A percentile compares a stretch with the other conserved stretches of the same genome.
phyloP scores from a whole-genome alignment of 2,888 invertebrate species.

The Dichetophora obliterata region DNA sequence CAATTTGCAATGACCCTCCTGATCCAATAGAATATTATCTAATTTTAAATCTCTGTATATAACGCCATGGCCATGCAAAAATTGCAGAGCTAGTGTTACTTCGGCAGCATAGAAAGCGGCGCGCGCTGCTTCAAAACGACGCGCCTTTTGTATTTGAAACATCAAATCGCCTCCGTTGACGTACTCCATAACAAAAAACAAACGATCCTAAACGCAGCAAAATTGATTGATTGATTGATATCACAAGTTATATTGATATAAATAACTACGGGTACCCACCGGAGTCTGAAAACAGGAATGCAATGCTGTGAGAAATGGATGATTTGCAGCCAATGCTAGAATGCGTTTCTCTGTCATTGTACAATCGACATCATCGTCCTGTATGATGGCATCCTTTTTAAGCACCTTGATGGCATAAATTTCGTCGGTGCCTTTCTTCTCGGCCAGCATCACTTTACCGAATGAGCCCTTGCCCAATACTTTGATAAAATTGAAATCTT shows the following conservation, averaged over 20 bases:
- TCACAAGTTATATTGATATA: not conserved
- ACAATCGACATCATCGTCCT: conserved; percentile 99
- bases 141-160: conserved; percentile 99
- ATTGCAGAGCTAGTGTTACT: conserved; percentile 96
- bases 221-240: not conserved
- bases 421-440: conserved; percentile 93
- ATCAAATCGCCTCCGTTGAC: conserved; percentile 98
- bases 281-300: conserved; percentile 97
- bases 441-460: conserved; percentile 98
- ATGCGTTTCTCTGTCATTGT: conserved; percentile 99
- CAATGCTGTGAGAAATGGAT: conserved; percentile 97
- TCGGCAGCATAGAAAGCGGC: conserved; percentile 97
- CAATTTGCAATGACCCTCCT: conserved; percentile 94
- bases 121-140: conserved; percentile 96
- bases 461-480: conserved; percentile 99
- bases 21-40: conserved; percentile 97
- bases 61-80: conserved; percentile 96
- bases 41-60: conserved; percentile 98
- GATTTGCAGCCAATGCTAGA: conserved; percentile 94
- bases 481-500: conserved; percentile 97
- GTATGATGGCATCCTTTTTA: conserved; percentile 97
- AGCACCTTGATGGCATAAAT: conserved; percentile 89
- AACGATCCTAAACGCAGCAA: conserved; percentile 75
- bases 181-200: conserved; percentile 99
- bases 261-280: conserved; percentile 65